Evolutionary conservation across 2,888 invertebrate genomes (phyloP).

Genomic region (Leptarthrus brevirostris): DNA sequence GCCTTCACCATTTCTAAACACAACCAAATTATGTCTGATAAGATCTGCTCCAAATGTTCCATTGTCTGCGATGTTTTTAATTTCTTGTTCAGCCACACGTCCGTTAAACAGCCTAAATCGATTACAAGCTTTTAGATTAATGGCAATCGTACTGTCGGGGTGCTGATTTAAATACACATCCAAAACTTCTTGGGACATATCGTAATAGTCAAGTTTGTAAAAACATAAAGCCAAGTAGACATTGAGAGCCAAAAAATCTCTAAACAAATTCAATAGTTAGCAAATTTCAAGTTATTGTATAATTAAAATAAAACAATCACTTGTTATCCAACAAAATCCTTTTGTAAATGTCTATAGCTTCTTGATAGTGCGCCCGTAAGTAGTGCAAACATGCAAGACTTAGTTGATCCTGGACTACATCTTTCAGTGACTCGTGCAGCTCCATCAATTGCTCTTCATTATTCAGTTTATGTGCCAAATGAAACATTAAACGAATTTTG

Average conservation of each 20-base stretch:
- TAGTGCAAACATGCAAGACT: constrained; percentile 97
- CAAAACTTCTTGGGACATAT: constrained; percentile 97
- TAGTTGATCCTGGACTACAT: constrained; percentile 93
- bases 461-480: constrained; percentile 91
- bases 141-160: constrained; percentile 93
- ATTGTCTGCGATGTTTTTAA: constrained; percentile 82
- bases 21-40: constrained; percentile 94
- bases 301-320: constrained; percentile 67
- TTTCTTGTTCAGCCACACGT: constrained; percentile 91
- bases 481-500: constrained; percentile 86
- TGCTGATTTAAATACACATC: constrained; percentile 91
- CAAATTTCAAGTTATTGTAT: no score
- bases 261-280: constrained; percentile 66
- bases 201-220: constrained; percentile 98
- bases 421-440: constrained; percentile 85
- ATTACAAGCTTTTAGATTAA: constrained; percentile 87
- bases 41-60: constrained; percentile 90
- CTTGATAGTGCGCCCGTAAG: constrained; percentile 95
- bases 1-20: constrained; percentile 93
- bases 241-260: constrained; percentile 92
- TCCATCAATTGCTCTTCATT: constrained; percentile 88
- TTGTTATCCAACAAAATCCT: constrained; percentile 90
- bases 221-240: constrained; percentile 98
- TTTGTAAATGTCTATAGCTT: constrained; percentile 98
- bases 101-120: constrained; percentile 89